Base-by-base conservation (phyloP, 2,888 invertebrate genomes). In the Cheilosia impressa region DNA sequence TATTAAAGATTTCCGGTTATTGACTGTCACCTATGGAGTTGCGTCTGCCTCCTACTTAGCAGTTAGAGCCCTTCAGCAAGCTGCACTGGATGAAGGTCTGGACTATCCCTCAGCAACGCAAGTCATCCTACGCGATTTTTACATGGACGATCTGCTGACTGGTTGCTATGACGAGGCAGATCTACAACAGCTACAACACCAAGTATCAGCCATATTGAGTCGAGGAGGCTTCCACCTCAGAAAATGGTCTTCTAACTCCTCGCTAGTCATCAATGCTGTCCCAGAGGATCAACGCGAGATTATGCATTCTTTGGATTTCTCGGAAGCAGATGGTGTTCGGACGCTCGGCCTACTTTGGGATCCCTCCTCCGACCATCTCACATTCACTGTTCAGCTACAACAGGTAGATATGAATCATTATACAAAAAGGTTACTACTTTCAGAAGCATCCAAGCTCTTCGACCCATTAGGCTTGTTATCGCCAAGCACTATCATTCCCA, bases 391-490 rank as follows among this genome's bases (percentile, higher is more conserved):
- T n/a, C n/a, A n/a, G 19, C 31, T 41, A 58, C 19, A 22, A 47
- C 58, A 58, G 43, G 17, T 62, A 60, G 22, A 41, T 10, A 43
- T 2, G 0, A 34, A 7, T 2, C 34, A 9, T 2, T 34, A 34
- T 34, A 66, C 72, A 43, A 63, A 63, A 57, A 24, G 63, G 1
- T 65, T 55, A 34, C 45, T 73, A 19, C 45, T 73, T 55, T 65
- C 47, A 65, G 63, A 65, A 2, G 63, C 63, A 6, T 52, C 63
- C 4, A 65, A 55, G 13, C 47, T 63, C n/a, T 65, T 63, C 22
- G 73, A 73, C 47, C 63, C 73, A 15, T 38, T 73, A 47, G 73
- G 52, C 13, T 24, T 73, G 17, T 34, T 66, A n/a, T 58, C 60
- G 10, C 60, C 60, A 15, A 19, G 19, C 7, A 38, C 38, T 7